These are phyloP conservation scores for Aphyosemion australe DNA, from an alignment of 2,113 vertebrate genomes.

Conservation along the genomic window DNA sequence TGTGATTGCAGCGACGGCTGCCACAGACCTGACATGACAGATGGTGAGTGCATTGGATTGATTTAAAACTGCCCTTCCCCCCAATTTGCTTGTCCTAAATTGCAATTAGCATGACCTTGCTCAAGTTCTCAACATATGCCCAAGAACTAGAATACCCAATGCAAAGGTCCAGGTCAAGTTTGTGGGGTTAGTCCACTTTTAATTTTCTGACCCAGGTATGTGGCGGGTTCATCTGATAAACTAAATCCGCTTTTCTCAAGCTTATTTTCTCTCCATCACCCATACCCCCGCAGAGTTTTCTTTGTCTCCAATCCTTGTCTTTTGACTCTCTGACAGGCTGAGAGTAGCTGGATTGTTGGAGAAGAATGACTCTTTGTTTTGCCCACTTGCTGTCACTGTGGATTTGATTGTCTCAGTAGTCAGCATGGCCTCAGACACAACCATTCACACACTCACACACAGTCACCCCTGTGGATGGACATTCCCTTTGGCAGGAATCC, in stretches of 20 bases:
- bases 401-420: constrained; percentile 71
- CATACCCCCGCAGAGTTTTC: constrained; percentile 30
- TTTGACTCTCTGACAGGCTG: constrained; percentile 63
- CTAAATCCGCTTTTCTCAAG: constrained; percentile 45
- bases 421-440: constrained; percentile 46
- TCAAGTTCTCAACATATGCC: constrained; percentile 11
- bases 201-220: constrained; percentile 46
- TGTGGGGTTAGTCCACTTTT: constrained; percentile 37
- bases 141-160: constrained; percentile 14
- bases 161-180: constrained; percentile 2
- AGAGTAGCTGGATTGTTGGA: constrained; percentile 61
- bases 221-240: constrained; percentile 36
- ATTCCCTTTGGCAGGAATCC: constrained; percentile 67
- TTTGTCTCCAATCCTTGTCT: constrained; percentile 49
- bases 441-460: constrained; percentile 53
- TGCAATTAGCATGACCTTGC: constrained; percentile 22
- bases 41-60: constrained; percentile 34
- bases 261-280: constrained; percentile 34
- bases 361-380: constrained; percentile 70
- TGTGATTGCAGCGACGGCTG: constrained; percentile 8
- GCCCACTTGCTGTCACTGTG: constrained; percentile 69
- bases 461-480: constrained; percentile 61
- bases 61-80: constrained; percentile 26
- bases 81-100: constrained; percentile 17
- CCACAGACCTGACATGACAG: constrained; percentile 23